Conservation (phyloP, 92 coral and sea anemone genomes). For the Diadumene lineata region DNA sequence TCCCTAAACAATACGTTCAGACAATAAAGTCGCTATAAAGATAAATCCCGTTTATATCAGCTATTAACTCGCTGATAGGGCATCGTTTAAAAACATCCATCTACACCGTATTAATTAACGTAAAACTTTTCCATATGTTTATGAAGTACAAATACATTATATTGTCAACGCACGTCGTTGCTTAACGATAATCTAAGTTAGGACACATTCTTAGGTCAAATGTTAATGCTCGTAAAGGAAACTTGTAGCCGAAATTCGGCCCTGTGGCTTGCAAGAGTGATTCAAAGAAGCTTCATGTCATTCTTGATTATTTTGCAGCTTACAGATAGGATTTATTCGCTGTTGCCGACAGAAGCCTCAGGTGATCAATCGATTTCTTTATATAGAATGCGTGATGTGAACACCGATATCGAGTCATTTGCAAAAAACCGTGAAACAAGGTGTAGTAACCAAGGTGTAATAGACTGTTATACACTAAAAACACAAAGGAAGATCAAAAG, state of each 20-base stretch:
- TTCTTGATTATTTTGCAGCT: no score
- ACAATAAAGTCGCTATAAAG: not conserved
- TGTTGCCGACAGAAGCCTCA: no score
- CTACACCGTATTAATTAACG: not conserved
- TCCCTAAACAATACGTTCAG: not conserved
- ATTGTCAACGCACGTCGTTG: constrained; percentile 14
- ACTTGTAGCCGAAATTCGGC: not conserved
- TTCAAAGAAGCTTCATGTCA: not conserved
- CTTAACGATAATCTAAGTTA: not conserved
- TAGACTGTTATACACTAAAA: no score
- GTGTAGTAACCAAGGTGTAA: no score
- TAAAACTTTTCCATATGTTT: constrained; percentile 14
- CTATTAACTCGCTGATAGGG: not conserved
- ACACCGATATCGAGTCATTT: no score
- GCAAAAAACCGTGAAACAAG: no score
- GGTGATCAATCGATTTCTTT: no score
- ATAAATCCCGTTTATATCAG: not conserved
- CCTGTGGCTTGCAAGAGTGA: not conserved
- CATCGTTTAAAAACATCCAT: not conserved
- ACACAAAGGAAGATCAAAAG: no score
- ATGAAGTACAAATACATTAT: not conserved
- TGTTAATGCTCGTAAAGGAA: constrained; percentile 2
- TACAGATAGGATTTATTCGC: no score
- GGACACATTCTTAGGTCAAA: constrained; percentile 15
- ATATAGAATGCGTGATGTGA: no score